A percentile compares a stretch with the other conserved stretches of the same genome.
Conservation (phyloP, 2,797 vertebrate genomes). For the Schizothorax lantsangensis region DNA sequence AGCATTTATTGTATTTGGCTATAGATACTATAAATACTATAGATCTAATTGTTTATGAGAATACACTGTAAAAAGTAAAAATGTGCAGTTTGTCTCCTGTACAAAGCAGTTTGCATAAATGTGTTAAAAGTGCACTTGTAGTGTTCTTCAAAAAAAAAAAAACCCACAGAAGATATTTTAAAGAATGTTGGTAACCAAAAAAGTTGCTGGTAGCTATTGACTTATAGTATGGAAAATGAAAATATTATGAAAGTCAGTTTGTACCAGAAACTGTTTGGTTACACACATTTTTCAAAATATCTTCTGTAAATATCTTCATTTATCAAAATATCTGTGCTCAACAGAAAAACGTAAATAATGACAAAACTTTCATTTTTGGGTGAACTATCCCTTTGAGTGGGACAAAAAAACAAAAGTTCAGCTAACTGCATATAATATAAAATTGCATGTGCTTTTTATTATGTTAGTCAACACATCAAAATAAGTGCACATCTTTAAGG, state of each 20-base stretch:
- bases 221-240: too few relatives aligned
- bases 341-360: neutral
- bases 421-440: neutral
- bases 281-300: neutral
- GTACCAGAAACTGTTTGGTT: neutral
- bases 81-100: too few relatives aligned
- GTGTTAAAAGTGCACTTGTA: too few relatives aligned
- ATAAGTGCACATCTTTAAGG: neutral
- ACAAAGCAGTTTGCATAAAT: too few relatives aligned
- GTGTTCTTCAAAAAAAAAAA: too few relatives aligned
- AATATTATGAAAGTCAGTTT: too few relatives aligned
- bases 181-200: too few relatives aligned
- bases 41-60: too few relatives aligned
- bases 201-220: too few relatives aligned
- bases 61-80: too few relatives aligned
- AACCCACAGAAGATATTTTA: too few relatives aligned
- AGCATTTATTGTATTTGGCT: neutral
- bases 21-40: neutral
- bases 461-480: neutral
- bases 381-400: neutral
- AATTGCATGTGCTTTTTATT: neutral
- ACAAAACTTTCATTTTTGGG: neutral
- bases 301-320: neutral
- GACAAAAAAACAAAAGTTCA: neutral
- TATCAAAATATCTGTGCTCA: neutral